Percentiles rank a stretch among this genome's conserved stretches.
Conservation (phyloP, 1,140 invertebrate species). For the Magallana gigas region DNA sequence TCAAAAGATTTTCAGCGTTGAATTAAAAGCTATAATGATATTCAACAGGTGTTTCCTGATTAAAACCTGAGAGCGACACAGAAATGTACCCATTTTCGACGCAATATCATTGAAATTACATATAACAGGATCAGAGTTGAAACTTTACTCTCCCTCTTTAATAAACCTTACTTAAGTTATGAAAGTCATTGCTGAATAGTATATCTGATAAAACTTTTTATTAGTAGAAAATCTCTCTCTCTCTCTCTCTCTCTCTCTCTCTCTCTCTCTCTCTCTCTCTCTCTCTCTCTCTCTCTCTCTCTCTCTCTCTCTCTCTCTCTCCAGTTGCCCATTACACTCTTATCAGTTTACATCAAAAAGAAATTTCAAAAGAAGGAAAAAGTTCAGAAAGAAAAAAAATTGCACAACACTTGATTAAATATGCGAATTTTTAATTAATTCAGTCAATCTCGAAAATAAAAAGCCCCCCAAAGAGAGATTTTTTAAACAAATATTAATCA, state of each 20-base stretch:
- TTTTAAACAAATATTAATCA: conserved; percentile 39
- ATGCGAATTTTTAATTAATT: conserved; percentile 29
- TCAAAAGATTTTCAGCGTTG: not conserved
- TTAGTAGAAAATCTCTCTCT: not conserved
- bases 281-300: no score
- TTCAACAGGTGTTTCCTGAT: not conserved
- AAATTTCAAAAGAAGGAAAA: not conserved
- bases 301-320: no score
- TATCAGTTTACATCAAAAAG: not conserved
- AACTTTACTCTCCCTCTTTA: no score
- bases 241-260: not conserved
- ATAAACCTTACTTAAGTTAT: no score
- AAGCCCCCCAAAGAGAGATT: conserved; percentile 14
- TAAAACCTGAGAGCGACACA: not conserved
- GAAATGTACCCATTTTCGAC: not conserved
- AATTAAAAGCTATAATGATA: conserved; percentile 10
- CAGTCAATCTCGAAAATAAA: conserved; percentile 6
- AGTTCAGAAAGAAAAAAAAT: not conserved
- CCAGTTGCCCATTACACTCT: not conserved
- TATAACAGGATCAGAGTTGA: not conserved
- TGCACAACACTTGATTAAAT: conserved; percentile 30
- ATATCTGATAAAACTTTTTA: no score
- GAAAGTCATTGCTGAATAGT: no score
- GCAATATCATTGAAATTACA: not conserved
- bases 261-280: no score